phyloP scores from a whole-genome alignment of 2,113 vertebrate species.

The Rattus norvegicus region GRCr8 NC_086027.1:69553001-69553500 shows the following conservation, averaged over 20 bases:
- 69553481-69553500: neutral
- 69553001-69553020: too few species aligned
- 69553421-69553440: neutral
- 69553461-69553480: neutral
- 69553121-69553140: too few species aligned
- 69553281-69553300: neutral
- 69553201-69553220: neutral
- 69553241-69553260: neutral
- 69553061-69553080: too few species aligned
- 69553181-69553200: slow-evolving; percentile 35
- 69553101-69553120: too few species aligned
- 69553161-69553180: slow-evolving; percentile 19
- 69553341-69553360: neutral
- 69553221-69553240: neutral
- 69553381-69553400: neutral
- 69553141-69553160: too few species aligned
- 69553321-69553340: neutral
- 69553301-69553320: neutral
- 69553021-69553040: too few species aligned
- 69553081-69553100: too few species aligned
- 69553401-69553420: neutral
- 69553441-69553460: neutral
- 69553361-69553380: neutral
- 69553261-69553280: neutral
- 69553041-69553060: too few species aligned